Conservation (phyloP, 2,888 invertebrate species). For the Dermolepida albohirtum region DNA sequence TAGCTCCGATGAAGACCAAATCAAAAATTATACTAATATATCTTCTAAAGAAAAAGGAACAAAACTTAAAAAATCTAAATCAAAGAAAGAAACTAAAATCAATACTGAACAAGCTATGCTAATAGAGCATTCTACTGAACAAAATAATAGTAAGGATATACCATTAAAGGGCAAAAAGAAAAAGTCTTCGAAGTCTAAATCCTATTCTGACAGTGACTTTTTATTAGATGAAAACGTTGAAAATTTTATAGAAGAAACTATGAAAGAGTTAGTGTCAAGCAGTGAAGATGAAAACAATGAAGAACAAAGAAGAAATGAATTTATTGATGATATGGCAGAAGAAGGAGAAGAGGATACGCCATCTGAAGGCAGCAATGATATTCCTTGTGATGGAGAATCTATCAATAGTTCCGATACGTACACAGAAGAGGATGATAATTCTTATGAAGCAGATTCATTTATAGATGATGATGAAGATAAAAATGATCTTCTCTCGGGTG, state of each 20-base stretch:
- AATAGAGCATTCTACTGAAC: neutral
- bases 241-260: conserved; percentile 9
- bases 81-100: neutral
- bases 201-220: conserved; percentile 11
- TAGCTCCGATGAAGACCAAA: neutral
- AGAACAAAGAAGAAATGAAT: conserved; percentile 44
- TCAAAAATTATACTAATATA: too few relatives aligned
- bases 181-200: neutral
- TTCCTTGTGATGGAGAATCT: conserved; percentile 61
- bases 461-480: conserved; percentile 55
- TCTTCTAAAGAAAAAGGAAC: too few relatives aligned
- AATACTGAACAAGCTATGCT: neutral
- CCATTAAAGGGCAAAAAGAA: conserved; percentile 1
- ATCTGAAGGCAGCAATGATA: conserved; percentile 61
- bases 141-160: neutral
- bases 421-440: conserved; percentile 51
- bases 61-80: too few relatives aligned
- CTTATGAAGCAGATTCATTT: conserved; percentile 57
- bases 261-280: conserved; percentile 11
- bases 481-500: conserved; percentile 57
- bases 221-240: conserved; percentile 36
- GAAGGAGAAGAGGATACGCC: conserved; percentile 63
- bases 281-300: conserved; percentile 45
- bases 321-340: conserved; percentile 58
- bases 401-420: conserved; percentile 56